phyloP scores from a whole-genome alignment of 2,888 invertebrate species.

The Oxystoma pomonae region DNA sequence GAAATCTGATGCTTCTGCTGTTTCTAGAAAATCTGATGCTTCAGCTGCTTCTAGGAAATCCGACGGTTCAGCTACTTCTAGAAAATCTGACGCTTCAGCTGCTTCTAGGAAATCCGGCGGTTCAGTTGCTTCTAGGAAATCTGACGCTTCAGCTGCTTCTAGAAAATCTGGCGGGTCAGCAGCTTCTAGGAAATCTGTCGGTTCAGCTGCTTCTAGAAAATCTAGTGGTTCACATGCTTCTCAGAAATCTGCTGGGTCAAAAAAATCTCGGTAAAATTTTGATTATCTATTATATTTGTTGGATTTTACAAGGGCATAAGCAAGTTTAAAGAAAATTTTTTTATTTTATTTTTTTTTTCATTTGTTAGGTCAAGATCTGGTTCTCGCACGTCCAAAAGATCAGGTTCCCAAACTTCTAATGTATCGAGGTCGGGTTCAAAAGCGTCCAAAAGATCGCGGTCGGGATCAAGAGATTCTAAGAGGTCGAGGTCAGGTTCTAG shows the following conservation, averaged over 20 bases:
- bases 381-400: conserved; percentile 28
- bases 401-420: conserved; percentile 19
- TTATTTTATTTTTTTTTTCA: too few species aligned
- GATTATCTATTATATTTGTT: conserved; percentile 29
- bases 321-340: too few species aligned
- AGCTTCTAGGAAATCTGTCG: conserved; percentile 20
- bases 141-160: conserved; percentile 12
- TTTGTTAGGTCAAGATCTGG: conserved; percentile 31
- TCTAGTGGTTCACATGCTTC: conserved; percentile 27
- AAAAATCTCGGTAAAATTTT: conserved; percentile 25
- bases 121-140: conserved; percentile 28
- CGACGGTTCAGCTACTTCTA: conserved; percentile 14
- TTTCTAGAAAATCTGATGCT: neutral
- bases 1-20: conserved; percentile 28
- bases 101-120: too few species aligned
- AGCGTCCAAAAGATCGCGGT: conserved; percentile 27
- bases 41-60: conserved; percentile 20
- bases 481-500: conserved; percentile 27
- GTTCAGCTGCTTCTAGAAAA: conserved; percentile 8
- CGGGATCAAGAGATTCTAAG: conserved; percentile 25
- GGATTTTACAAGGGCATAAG: conserved; percentile 25
- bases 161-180: conserved; percentile 21
- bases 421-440: conserved; percentile 24
- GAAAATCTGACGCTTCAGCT: conserved; percentile 12
- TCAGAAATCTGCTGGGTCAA: conserved; percentile 15